Evolutionary conservation across 2,113 vertebrate genomes (phyloP), one percentile per base, ranked within the genome.

Genomic region (Picathartes gymnocephalus): DNA sequence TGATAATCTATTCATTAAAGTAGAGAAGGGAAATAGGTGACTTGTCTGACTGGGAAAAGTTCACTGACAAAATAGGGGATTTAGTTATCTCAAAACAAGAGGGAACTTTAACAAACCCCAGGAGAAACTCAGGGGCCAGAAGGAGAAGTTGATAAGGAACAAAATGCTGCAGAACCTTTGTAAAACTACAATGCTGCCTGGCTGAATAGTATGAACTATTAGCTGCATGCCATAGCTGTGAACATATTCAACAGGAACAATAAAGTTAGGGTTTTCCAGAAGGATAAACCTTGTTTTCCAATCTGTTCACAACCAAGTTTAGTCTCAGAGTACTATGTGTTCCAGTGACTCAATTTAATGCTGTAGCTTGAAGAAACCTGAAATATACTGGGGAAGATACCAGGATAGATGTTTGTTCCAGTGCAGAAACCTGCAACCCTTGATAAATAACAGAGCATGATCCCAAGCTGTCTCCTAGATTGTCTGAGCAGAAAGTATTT

Each of bases 401-500:
- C 53, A 78, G 69, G 79, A 74, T 22, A 71, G 62, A 28, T 1
- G 18, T 39, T 86, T 74, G 28, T 86, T 74, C 28, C 44, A 69
- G 53, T 64, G 25, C 28, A 57, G 40, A 94, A 81, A 44, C 31
- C 76, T 88, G 72, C n/a, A 64, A 1, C 10, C 9, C 28, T 88
- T 95, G 95, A 96, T 86, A 88, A 96, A 90, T 69, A 81, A 30
- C 95, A 96, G 88, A 97, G 69, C 92, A 69, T n/a, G 61, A 84
- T 84, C 80, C 65, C 48, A 61, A 86, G 80, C 80, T 90, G 88
- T 86, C 83, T 90, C 82, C 13, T 33, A 33, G 82, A 66, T 70
- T 44, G 58, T 58, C 90, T 86, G 72, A 90, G 69, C 51, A 83
- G 48, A 81, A 90, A 30, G 76, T 86, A 96, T 94, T 96, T 96